These are phyloP conservation scores for Trematocara stigmaticum DNA, from an alignment of 2,113 vertebrate species.

Conservation along the genomic window DNA sequence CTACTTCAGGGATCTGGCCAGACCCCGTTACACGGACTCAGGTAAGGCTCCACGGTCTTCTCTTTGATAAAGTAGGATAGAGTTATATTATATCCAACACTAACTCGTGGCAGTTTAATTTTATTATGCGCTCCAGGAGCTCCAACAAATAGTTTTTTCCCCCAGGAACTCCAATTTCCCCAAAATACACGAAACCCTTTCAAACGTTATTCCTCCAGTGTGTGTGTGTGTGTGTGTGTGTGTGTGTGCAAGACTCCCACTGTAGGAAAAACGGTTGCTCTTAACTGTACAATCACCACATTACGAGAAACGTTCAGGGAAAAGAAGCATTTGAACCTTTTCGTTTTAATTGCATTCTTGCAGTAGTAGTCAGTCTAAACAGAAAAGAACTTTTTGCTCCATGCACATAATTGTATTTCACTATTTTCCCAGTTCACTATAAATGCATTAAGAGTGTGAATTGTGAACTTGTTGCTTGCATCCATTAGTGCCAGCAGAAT, in stretches of 20 bases:
- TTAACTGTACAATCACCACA: neutral
- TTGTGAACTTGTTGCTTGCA: slow-evolving; percentile 46
- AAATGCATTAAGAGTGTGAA: neutral
- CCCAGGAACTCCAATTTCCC: neutral
- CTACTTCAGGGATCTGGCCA: slow-evolving; percentile 87
- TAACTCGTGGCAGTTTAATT: neutral
- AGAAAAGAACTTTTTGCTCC: neutral
- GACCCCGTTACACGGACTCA: slow-evolving; percentile 89
- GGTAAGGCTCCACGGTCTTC: slow-evolving; percentile 60
- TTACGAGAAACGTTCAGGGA: neutral
- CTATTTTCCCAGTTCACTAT: neutral
- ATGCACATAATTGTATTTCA: neutral
- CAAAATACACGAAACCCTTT: neutral
- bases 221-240: neutral
- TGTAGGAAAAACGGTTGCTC: neutral
- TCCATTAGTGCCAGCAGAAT: neutral
- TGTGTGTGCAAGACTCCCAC: neutral
- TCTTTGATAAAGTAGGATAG: neutral
- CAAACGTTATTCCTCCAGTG: neutral
- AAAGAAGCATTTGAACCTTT: neutral
- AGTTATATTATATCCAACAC: neutral
- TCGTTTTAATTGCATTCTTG: neutral
- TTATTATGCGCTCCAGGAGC: neutral
- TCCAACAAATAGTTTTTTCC: neutral
- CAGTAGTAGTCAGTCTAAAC: neutral